Percentiles rank a stretch among this genome's conserved stretches.
Conservation (phyloP, 1,140 invertebrate genomes). For the Hestina assimilis region DNA sequence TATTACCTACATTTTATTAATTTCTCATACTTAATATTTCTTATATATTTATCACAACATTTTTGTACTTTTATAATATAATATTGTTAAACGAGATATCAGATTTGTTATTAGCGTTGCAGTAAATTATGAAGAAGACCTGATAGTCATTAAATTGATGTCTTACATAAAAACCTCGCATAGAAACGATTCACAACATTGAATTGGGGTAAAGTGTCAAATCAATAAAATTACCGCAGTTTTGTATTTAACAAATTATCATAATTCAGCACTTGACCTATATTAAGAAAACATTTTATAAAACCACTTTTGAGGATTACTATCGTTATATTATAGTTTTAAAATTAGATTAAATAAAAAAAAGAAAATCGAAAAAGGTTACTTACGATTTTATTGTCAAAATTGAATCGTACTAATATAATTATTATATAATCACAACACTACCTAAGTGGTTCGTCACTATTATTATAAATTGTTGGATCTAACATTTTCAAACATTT, state of each 20-base stretch:
- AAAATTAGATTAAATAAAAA: conserved; percentile 5
- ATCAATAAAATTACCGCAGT: conserved; percentile 80
- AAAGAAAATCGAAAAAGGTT: not conserved
- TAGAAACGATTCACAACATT: conserved; percentile 52
- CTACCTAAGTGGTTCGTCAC: conserved; percentile 68
- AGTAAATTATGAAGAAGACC: conserved; percentile 9
- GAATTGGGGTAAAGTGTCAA: conserved; percentile 67
- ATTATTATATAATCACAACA: conserved; percentile 46
- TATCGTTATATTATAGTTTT: conserved; percentile 2
- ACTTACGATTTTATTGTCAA: conserved; percentile 66
- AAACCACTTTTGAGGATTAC: not conserved
- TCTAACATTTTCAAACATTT: conserved; percentile 68
- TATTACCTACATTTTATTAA: too few species aligned
- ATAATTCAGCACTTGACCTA: not conserved
- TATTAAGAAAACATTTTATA: conserved; percentile 20
- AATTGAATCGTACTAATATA: conserved; percentile 44
- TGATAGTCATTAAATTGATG: conserved; percentile 24
- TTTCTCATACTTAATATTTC: too few species aligned
- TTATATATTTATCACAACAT: too few species aligned
- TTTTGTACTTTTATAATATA: too few species aligned
- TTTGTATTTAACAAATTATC: conserved; percentile 56
- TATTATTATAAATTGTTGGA: conserved; percentile 48
- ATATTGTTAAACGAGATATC: not conserved
- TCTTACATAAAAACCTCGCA: conserved; percentile 37
- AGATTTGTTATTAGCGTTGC: not conserved